phyloP scores from a whole-genome alignment of 1,140 invertebrate species.

The Caenorhabditis brenneri region DNA sequence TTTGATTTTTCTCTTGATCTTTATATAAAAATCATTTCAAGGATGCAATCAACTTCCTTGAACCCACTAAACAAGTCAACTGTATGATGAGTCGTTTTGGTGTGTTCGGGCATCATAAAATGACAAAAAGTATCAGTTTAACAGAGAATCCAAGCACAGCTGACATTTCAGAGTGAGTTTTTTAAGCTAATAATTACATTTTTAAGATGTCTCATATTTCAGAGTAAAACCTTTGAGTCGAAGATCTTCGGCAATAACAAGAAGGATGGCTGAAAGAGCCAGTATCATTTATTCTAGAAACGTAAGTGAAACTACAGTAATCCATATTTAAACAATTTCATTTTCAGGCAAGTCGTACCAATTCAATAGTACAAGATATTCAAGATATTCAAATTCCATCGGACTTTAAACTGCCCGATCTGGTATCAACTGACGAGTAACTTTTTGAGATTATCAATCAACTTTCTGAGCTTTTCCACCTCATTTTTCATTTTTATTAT shows the following conservation, averaged over 20 bases:
- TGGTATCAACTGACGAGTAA: constrained; percentile 30
- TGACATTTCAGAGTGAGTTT: neutral
- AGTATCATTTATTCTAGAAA: constrained; percentile 25
- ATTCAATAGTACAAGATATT: constrained; percentile 41
- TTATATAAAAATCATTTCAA: no score
- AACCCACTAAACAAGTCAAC: neutral
- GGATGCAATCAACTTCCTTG: constrained; percentile 50
- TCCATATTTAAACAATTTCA: neutral
- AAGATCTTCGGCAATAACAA: constrained; percentile 17
- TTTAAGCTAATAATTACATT: neutral
- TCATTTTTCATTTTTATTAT: neutral
- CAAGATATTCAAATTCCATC: constrained; percentile 43
- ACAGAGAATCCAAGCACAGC: constrained; percentile 1
- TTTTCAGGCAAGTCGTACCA: constrained; percentile 29
- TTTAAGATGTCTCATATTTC: neutral
- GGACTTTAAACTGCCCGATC: constrained; percentile 27
- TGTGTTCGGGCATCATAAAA: constrained; percentile 12
- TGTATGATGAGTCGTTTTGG: constrained; percentile 28
- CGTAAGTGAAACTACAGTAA: neutral
- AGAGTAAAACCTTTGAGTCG: constrained; percentile 8
- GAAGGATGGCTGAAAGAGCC: constrained; percentile 7
- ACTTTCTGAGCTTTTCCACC: neutral
- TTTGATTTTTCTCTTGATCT: constrained; percentile 18
- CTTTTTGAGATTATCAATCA: neutral
- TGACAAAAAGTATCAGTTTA: constrained; percentile 29